Conservation (phyloP, 2,113 vertebrate genomes). For the Ahaetulla prasina region DNA sequence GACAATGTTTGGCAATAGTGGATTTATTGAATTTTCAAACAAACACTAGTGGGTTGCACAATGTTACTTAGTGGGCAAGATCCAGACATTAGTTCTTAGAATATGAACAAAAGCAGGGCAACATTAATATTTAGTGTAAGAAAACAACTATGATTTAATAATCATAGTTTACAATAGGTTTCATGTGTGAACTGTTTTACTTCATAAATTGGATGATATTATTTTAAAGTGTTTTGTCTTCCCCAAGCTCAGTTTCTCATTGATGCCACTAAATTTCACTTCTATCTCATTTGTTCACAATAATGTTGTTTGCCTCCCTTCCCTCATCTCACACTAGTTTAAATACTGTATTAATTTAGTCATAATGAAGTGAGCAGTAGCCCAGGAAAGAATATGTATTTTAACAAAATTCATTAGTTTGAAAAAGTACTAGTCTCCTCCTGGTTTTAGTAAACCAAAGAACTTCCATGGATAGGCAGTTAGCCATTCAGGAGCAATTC, state of each 20-base stretch:
- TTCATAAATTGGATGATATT: not conserved
- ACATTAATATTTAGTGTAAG: too few relatives aligned
- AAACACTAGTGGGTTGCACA: not conserved
- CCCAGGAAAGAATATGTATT: not conserved
- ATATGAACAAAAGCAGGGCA: not conserved
- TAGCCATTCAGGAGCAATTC: not conserved
- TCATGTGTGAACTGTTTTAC: not conserved
- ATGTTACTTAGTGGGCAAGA: not conserved
- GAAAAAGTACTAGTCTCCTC: not conserved
- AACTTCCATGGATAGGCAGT: not conserved
- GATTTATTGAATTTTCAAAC: not conserved
- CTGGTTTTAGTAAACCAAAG: not conserved
- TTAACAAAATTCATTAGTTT: not conserved
- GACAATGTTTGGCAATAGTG: not conserved
- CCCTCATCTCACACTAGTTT: not conserved
- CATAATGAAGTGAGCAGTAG: not conserved
- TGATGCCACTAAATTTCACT: not conserved
- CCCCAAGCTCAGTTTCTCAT: not conserved
- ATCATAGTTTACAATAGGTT: not conserved
- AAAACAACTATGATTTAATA: not conserved
- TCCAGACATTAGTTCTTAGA: not conserved
- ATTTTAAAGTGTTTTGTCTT: not conserved
- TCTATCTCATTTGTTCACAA: not conserved
- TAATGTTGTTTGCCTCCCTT: not conserved
- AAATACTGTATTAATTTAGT: not conserved